Evolutionary conservation across 2,888 invertebrate genomes (phyloP).

Genomic region (Sceliomorpha sp.): DNA sequence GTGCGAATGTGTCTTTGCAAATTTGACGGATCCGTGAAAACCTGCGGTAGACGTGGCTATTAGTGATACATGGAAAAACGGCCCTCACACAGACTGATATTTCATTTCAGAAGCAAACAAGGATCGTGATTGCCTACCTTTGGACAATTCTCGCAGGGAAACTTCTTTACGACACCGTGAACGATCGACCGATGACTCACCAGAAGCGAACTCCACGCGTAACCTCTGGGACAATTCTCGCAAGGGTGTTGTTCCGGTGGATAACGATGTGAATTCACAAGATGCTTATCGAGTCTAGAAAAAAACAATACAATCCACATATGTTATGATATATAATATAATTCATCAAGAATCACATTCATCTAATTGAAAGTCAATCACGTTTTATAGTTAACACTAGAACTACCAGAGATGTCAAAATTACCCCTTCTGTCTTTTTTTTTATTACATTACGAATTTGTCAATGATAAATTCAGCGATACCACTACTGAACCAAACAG

Average conservation of each 20-base stretch:
- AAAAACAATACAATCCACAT: conserved; percentile 21
- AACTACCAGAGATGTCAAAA: no score
- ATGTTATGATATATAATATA: no score
- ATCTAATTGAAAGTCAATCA: no score
- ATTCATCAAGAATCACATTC: no score
- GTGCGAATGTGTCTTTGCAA: conserved; percentile 97
- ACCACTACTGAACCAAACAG: no score
- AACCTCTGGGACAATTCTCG: conserved; percentile 91
- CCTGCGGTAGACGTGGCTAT: conserved; percentile 84
- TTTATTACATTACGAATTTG: no score
- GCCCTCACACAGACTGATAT: conserved; percentile 9
- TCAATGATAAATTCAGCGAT: no score
- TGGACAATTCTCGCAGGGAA: conserved; percentile 95
- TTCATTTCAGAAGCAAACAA: background rate
- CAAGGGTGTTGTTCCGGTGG: conserved; percentile 90
- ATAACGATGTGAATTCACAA: conserved; percentile 89
- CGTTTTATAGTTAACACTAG: no score
- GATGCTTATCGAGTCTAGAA: conserved; percentile 91
- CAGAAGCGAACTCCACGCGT: conserved; percentile 89
- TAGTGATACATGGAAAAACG: conserved; percentile 71
- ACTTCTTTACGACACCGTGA: conserved; percentile 91
- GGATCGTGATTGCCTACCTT: conserved; percentile 83
- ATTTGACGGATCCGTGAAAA: conserved; percentile 97
- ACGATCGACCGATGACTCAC: conserved; percentile 90
- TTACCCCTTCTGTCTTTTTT: no score